phyloP scores from a whole-genome alignment of 37 sponge, comb jelly and placozoan genomes.

The Beroe forskalii region DNA sequence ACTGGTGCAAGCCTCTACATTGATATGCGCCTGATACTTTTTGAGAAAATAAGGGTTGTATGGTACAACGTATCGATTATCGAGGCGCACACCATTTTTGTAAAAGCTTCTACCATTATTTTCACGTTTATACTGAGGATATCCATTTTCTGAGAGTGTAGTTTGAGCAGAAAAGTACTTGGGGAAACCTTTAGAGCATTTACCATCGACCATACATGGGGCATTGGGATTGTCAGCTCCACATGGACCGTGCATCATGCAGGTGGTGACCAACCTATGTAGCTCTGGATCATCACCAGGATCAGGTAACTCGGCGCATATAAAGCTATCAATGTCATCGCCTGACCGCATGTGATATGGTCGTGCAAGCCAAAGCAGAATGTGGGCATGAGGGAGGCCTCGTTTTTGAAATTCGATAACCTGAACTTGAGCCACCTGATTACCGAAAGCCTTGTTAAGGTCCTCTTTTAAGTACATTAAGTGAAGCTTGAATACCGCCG shows the following conservation, averaged over 20 bases:
- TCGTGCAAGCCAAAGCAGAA: no score
- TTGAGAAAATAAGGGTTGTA: constrained; percentile 19
- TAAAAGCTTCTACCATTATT: constrained; percentile 5
- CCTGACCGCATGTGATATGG: neutral
- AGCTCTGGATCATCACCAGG: neutral
- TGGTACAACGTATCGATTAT: neutral
- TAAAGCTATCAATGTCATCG: neutral
- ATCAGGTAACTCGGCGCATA: constrained; percentile 9
- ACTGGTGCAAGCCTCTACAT: constrained; percentile 65
- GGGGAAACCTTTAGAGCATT: constrained; percentile 13
- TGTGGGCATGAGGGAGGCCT: no score
- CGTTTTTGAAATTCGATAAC: no score
- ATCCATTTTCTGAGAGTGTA: neutral
- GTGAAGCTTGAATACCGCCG: no score
- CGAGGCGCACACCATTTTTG: neutral
- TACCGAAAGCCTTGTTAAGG: constrained; percentile 68
- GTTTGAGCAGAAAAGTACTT: constrained; percentile 11
- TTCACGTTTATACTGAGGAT: neutral
- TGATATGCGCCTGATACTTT: constrained; percentile 49
- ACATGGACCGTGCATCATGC: no score
- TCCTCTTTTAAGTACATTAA: no score
- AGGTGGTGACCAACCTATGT: neutral
- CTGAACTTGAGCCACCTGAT: constrained; percentile 51
- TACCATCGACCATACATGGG: no score
- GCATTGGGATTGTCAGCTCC: no score